Conservation (phyloP, 2,113 vertebrate genomes). For the Lucifuga dentata region DNA sequence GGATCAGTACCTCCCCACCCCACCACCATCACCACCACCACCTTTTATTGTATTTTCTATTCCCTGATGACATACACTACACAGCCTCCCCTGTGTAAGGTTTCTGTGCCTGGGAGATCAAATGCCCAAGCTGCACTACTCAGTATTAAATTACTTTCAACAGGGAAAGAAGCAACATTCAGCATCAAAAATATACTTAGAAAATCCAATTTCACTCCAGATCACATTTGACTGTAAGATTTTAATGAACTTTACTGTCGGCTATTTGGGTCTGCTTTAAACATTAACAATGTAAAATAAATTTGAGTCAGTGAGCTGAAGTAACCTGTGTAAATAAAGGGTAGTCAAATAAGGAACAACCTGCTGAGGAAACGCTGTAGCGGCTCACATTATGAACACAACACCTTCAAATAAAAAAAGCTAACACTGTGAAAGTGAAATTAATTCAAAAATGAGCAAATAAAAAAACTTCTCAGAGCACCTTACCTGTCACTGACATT, state of each 20-base stretch:
- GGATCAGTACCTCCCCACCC: slow-evolving; percentile 2
- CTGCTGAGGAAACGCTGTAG: not conserved
- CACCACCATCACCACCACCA: too few species aligned
- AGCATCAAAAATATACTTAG: not conserved
- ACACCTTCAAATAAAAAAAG: not conserved
- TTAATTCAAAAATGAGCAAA: not conserved
- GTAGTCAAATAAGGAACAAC: not conserved
- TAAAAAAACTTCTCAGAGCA: not conserved
- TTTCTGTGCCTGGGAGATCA: slow-evolving; percentile 68
- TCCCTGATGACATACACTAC: slow-evolving; percentile 47
- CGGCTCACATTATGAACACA: too few species aligned
- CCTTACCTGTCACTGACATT: slow-evolving; percentile 63
- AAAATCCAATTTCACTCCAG: not conserved
- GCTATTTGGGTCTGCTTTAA: too few species aligned
- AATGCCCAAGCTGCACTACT: slow-evolving; percentile 45
- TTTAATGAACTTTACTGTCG: not conserved
- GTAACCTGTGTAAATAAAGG: not conserved
- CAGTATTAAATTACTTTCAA: slow-evolving; percentile 57
- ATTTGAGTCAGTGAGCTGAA: too few species aligned
- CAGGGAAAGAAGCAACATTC: slow-evolving; percentile 18
- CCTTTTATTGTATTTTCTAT: slow-evolving; percentile 19
- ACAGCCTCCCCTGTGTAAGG: slow-evolving; percentile 50
- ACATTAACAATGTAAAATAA: too few species aligned
- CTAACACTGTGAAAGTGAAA: not conserved
- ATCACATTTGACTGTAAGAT: not conserved